phyloP scores from a whole-genome alignment of 2,113 vertebrate genomes.

The Ceyx margarethae region DNA sequence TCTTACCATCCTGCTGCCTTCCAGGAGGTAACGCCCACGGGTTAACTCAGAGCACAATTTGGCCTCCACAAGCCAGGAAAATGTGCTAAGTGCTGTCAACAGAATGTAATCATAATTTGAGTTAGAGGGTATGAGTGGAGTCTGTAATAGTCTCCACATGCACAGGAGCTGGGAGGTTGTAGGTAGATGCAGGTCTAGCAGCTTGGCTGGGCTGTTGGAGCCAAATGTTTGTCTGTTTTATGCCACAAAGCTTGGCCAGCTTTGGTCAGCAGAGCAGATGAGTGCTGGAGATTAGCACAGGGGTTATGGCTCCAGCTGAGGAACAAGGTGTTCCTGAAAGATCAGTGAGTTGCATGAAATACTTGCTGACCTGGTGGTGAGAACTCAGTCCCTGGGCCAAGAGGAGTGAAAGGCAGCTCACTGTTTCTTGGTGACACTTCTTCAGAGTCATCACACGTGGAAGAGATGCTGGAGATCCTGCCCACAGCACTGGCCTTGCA shows the following conservation, averaged over 20 bases:
- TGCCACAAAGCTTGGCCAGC: not conserved
- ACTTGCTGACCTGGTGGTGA: not conserved
- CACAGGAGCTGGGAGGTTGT: not conserved
- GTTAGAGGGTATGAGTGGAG: not conserved
- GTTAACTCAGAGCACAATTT: slow-evolving; percentile 2
- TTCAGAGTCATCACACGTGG: not conserved
- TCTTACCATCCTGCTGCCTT: slow-evolving; percentile 30
- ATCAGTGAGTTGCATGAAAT: not conserved
- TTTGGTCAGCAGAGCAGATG: not conserved
- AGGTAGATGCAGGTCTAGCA: not conserved
- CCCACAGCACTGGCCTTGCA: not conserved
- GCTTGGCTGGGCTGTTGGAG: not conserved
- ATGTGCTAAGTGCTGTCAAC: slow-evolving; percentile 50
- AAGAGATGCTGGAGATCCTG: not conserved
- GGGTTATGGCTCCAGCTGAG: not conserved
- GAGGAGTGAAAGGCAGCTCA: not conserved
- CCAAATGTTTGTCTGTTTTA: not conserved
- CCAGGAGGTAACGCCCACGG: slow-evolving; percentile 8
- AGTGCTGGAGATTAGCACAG: not conserved
- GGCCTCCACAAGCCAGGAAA: slow-evolving; percentile 17
- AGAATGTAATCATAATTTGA: slow-evolving; percentile 30
- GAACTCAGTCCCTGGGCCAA: not conserved
- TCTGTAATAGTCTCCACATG: not conserved
- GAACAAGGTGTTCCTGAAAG: rapidly evolving
- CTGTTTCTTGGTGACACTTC: not conserved